A percentile compares a stretch with the other conserved stretches of the same genome.
Conservation (phyloP, 2,113 vertebrate species). For the Notechis scutatus region DNA sequence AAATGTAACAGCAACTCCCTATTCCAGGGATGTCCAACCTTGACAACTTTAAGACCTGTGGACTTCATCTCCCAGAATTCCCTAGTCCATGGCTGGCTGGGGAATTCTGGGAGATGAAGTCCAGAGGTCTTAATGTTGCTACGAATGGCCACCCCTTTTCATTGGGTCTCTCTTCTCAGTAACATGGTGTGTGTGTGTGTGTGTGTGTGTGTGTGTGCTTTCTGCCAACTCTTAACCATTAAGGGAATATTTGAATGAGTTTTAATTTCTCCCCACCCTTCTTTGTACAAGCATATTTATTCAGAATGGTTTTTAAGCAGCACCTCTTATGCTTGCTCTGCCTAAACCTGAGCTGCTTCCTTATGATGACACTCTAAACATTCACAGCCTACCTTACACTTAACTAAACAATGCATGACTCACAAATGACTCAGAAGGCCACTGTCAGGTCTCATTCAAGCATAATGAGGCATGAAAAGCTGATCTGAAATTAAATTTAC, state of each 20-base stretch:
- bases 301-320: neutral
- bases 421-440: slow-evolving; percentile 36
- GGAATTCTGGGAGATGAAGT: neutral
- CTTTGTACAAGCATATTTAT: neutral
- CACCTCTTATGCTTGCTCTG: neutral
- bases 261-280: neutral
- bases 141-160: neutral
- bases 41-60: neutral
- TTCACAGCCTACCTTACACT: slow-evolving; percentile 30
- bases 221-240: neutral
- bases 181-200: neutral
- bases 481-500: slow-evolving; percentile 51
- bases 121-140: neutral
- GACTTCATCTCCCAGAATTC: neutral
- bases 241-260: neutral
- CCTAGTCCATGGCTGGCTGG: neutral
- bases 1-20: neutral
- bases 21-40: neutral
- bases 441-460: slow-evolving; percentile 37
- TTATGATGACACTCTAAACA: neutral
- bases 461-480: slow-evolving; percentile 57
- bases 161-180: neutral
- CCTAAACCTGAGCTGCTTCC: neutral
- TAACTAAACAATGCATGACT: slow-evolving; percentile 31
- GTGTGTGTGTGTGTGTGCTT: neutral